Evolutionary conservation across 1,140 invertebrate species (phyloP), one percentile per base, ranked within the genome.

Genomic region (Diorhabda elongata): DNA sequence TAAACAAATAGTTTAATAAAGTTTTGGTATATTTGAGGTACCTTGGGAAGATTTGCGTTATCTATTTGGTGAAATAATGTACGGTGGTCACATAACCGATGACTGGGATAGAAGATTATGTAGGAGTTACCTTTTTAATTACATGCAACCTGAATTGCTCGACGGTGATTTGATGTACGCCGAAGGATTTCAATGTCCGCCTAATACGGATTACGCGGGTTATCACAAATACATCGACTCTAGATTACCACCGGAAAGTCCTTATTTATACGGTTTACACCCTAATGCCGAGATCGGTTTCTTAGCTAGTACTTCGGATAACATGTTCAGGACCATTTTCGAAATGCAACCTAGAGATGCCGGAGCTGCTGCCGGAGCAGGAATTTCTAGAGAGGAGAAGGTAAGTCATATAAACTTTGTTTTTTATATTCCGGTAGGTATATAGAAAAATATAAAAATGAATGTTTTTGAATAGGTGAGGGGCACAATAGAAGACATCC

Each of bases 21-120:
- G 26, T 26, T 26, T 26, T 26, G 26, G 26, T 42, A 2, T 67
- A 45, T 6, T 67, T 47, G 11, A 76, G 74, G 88, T 97, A 8
- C 95, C 95, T 0, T 97, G 93, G 93, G 94, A 97, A 79, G 95
- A 97, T 84, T 83, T 98, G 64, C 84, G 95, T 4, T 97, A 97
- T 80, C 83, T 97, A 3, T 97, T 97, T 81, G 96, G 95, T 0
- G 95, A 98, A 83, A 97, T 97, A 69, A 97, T 97, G 95, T 98
- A 98, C 77, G 95, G 96, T 7, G 96, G 96, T 1, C 95, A 97
- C 79, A 97, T 97, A 74, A 98, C 95, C 1, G 96, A 98, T 79
- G 95, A 98, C 79, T 97, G 95, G 94, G 95, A 98, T 82, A 83
- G 95, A 67, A 82, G 92, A 11, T 83, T 97, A 1, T 97, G 95